These are phyloP conservation scores for Ectropis crepuscularia DNA, from an alignment of 2,888 invertebrate species.

Conservation along the genomic window DNA sequence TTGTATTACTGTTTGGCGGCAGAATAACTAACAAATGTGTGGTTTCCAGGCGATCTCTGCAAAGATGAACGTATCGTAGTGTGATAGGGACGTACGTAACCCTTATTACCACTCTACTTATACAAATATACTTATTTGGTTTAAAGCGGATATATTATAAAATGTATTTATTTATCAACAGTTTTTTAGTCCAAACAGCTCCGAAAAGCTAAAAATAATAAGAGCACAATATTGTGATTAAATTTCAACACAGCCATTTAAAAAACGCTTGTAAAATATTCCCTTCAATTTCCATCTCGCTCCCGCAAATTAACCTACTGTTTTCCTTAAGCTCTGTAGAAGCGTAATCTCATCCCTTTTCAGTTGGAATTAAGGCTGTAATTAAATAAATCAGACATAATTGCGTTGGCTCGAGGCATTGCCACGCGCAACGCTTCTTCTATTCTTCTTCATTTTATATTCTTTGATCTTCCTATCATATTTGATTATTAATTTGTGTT, in stretches of 20 bases:
- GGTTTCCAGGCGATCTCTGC: too few relatives aligned
- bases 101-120: too few relatives aligned
- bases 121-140: too few relatives aligned
- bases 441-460: slow-evolving; percentile 39
- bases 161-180: too few relatives aligned
- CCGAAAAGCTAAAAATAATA: background rate
- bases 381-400: slow-evolving; percentile 68
- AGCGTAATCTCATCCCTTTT: slow-evolving; percentile 56
- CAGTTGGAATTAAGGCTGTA: slow-evolving; percentile 58
- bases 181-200: too few relatives aligned
- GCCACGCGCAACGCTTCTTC: slow-evolving; percentile 37
- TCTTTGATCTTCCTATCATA: slow-evolving; percentile 34
- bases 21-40: too few relatives aligned
- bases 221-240: background rate
- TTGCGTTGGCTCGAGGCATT: slow-evolving; percentile 53
- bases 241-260: background rate
- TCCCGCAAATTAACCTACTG: slow-evolving; percentile 31
- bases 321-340: slow-evolving; percentile 24
- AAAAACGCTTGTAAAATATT: slow-evolving; percentile 11
- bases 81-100: too few relatives aligned
- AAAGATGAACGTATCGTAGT: too few relatives aligned
- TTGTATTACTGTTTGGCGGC: too few relatives aligned
- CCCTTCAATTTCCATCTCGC: slow-evolving; percentile 3
- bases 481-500: slow-evolving; percentile 5
- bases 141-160: too few relatives aligned